A percentile compares a stretch with the other conserved stretches of the same genome.
These are phyloP conservation scores for Hemiprocne comata DNA, from an alignment of 2,113 vertebrate species.

Conservation along the genomic window DNA sequence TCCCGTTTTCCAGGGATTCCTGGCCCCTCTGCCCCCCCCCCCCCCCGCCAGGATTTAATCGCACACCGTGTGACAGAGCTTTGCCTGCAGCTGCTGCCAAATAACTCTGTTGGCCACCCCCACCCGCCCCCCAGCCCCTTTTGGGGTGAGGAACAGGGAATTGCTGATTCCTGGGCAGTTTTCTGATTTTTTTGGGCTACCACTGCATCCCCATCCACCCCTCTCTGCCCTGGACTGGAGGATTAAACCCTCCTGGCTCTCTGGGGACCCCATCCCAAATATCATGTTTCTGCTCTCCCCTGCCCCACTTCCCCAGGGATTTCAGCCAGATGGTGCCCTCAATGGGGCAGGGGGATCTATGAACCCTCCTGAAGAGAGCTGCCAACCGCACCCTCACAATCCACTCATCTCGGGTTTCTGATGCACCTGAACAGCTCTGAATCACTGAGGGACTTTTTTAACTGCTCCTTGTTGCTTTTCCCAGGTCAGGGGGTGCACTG, in stretches of 20 bases:
- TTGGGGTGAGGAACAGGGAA: neutral
- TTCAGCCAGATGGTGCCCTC: fast-evolving
- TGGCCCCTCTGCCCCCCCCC: neutral
- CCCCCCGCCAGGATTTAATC: neutral
- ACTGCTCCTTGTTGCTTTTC: no score
- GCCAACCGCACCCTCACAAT: neutral
- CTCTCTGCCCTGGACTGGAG: fast-evolving
- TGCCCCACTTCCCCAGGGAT: neutral
- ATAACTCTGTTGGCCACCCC: fast-evolving
- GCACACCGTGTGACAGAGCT: neutral
- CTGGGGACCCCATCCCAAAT: neutral
- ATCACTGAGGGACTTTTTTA: fast-evolving
- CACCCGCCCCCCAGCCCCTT: fast-evolving
- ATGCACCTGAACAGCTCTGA: fast-evolving
- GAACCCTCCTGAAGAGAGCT: fast-evolving
- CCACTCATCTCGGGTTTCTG: fast-evolving
- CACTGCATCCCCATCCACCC: fast-evolving
- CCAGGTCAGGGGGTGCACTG: fast-evolving
- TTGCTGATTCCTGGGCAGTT: neutral
- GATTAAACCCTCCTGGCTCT: fast-evolving
- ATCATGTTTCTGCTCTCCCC: neutral
- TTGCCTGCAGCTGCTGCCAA: slow-evolving; percentile 3
- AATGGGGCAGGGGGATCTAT: fast-evolving
- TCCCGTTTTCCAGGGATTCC: fast-evolving
- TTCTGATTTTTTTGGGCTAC: neutral